Evolutionary conservation across 2,113 vertebrate species (phyloP).

Genomic region (Barnardius zonarius): DNA sequence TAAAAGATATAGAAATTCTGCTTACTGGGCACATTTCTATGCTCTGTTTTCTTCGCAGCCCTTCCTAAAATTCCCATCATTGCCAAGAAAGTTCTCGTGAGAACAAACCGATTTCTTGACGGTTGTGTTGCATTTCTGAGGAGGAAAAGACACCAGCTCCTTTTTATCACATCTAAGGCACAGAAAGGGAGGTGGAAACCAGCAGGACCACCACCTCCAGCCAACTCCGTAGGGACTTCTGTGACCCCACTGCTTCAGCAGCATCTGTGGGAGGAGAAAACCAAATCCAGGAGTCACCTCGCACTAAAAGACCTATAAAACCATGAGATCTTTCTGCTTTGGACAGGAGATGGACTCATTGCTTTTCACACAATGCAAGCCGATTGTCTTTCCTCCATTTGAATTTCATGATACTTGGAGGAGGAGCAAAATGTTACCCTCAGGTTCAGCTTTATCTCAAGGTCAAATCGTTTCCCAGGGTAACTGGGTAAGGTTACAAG

Average conservation of each 20-base stretch:
- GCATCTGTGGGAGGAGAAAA: neutral
- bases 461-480: neutral
- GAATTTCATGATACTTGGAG: neutral
- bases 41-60: neutral
- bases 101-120: neutral
- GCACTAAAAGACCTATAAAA: neutral
- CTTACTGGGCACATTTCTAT: neutral
- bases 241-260: neutral
- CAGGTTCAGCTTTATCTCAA: neutral
- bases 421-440: neutral
- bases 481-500: neutral
- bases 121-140: neutral
- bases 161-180: accelerated
- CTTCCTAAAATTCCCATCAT: neutral
- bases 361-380: accelerated
- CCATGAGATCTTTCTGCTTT: accelerated
- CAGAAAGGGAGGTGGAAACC: accelerated
- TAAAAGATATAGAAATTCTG: neutral
- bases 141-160: neutral
- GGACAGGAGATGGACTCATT: neutral
- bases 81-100: neutral
- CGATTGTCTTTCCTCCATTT: neutral
- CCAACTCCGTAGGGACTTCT: neutral
- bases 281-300: neutral
- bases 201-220: neutral